phyloP scores from a whole-genome alignment of 2,113 vertebrate species.

The Colius striatus region DNA sequence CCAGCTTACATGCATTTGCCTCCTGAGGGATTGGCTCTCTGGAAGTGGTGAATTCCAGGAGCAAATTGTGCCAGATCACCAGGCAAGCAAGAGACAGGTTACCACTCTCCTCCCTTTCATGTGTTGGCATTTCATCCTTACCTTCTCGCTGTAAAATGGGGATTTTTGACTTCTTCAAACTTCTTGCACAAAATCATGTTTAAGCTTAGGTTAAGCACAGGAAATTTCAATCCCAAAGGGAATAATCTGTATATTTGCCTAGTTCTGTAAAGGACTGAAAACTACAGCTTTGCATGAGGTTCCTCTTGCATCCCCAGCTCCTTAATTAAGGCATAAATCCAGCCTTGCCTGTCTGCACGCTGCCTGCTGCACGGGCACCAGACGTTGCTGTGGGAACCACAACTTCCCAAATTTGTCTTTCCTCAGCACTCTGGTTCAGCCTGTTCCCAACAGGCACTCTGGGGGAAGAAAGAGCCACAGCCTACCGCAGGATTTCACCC shows the following conservation, averaged over 20 bases:
- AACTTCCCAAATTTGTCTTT: conserved; percentile 19
- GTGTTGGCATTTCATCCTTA: too few relatives aligned
- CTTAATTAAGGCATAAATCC: conserved; percentile 28
- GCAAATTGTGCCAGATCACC: not conserved
- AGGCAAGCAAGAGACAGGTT: not conserved
- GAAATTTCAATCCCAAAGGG: not conserved
- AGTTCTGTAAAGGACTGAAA: not conserved
- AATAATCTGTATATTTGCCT: not conserved
- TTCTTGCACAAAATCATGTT: not conserved
- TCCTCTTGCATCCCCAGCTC: not conserved
- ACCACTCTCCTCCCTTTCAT: not conserved
- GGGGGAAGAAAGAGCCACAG: not conserved
- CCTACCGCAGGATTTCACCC: not conserved
- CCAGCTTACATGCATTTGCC: not conserved
- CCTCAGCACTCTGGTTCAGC: not conserved
- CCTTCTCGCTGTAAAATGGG: not conserved
- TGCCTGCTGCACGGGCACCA: not conserved
- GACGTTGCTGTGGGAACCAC: conserved; percentile 54
- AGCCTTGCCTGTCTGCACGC: not conserved
- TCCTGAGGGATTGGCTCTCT: not conserved
- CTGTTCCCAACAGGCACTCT: not conserved
- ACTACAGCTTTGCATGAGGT: not conserved
- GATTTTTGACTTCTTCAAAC: not conserved
- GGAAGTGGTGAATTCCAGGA: not conserved
- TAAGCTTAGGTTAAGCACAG: not conserved